Conservation (phyloP, 2,113 vertebrate genomes). For the Pyxicephalus adspersus region DNA sequence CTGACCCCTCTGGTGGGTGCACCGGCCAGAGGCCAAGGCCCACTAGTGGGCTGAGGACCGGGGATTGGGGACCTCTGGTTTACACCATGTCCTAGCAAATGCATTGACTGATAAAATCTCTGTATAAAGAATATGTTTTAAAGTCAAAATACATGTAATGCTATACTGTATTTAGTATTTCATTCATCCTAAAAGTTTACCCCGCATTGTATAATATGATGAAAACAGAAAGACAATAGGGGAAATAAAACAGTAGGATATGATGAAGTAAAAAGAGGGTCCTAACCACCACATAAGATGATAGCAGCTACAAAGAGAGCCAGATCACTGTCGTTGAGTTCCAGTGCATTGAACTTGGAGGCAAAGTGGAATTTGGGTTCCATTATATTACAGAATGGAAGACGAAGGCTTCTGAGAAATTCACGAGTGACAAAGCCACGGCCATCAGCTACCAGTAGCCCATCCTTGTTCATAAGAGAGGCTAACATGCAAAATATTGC, state of each 20-base stretch:
- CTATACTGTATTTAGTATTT: too few relatives aligned
- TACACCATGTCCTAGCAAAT: too few relatives aligned
- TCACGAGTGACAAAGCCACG: slow-evolving; percentile 95
- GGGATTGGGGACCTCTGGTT: too few relatives aligned
- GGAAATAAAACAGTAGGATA: not conserved
- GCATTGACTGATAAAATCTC: too few relatives aligned
- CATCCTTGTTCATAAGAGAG: slow-evolving; percentile 98
- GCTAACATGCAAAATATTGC: slow-evolving; percentile 98
- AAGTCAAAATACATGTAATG: too few relatives aligned
- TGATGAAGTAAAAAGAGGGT: not conserved
- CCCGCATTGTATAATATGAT: too few relatives aligned
- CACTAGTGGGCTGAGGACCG: too few relatives aligned
- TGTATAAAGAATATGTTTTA: too few relatives aligned
- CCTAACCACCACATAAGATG: slow-evolving; percentile 95
- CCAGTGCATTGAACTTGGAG: slow-evolving; percentile 95
- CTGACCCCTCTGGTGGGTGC: too few relatives aligned
- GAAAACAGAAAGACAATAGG: not conserved
- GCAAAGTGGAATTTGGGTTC: slow-evolving; percentile 99
- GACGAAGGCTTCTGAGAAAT: slow-evolving; percentile 94
- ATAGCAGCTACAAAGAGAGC: slow-evolving; percentile 98
- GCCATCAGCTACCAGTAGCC: slow-evolving; percentile 92
- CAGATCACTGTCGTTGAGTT: slow-evolving; percentile 96
- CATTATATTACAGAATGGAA: slow-evolving; percentile 95
- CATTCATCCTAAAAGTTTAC: too few relatives aligned
- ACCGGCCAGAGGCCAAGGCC: too few relatives aligned